Conservation (phyloP, 2,797 vertebrate genomes). For the Manis crassicaudata region DNA sequence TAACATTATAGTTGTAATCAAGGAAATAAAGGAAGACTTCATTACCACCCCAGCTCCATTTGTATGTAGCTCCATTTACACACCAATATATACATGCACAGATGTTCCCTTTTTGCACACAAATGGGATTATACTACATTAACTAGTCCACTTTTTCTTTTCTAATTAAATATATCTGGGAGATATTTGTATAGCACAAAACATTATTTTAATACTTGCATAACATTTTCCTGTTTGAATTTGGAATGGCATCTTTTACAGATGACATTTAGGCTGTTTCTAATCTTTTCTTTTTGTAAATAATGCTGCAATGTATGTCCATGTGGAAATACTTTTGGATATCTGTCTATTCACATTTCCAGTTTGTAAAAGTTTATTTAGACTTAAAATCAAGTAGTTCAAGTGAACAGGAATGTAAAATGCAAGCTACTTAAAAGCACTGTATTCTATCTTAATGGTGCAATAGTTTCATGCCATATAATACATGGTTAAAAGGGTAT, state of each 20-base stretch:
- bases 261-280: neutral
- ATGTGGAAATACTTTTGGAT: neutral
- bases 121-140: neutral
- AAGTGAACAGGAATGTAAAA: neutral
- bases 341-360: neutral
- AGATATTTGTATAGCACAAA: neutral
- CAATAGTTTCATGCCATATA: neutral
- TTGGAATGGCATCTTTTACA: neutral
- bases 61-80: neutral
- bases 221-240: neutral
- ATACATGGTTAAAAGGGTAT: neutral
- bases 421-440: neutral
- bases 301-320: neutral
- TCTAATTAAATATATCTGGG: neutral
- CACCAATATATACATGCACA: neutral
- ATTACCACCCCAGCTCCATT: neutral
- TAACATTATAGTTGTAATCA: neutral
- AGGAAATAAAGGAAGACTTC: neutral
- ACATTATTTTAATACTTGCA: neutral
- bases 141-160: neutral
- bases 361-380: neutral
- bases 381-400: neutral
- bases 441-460: neutral
- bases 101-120: neutral
- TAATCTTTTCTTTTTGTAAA: neutral